Evolutionary conservation across 2,888 invertebrate genomes (phyloP).

Genomic region (Onchidella celtica): DNA sequence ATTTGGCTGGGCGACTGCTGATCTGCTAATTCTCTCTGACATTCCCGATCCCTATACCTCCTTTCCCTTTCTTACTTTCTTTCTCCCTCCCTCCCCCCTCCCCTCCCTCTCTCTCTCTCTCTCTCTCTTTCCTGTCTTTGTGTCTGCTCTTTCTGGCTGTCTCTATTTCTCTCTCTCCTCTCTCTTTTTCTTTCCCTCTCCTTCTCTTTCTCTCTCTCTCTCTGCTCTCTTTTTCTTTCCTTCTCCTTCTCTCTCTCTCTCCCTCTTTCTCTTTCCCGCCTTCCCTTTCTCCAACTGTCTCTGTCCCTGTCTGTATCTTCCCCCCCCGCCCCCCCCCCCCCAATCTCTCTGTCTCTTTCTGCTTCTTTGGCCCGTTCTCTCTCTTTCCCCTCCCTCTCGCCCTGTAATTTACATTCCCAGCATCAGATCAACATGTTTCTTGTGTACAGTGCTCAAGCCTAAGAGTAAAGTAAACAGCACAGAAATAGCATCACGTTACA

Average conservation of each 20-base stretch:
- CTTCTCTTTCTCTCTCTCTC: neutral
- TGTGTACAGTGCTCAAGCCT: neutral
- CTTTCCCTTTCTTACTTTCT: constrained; percentile 3
- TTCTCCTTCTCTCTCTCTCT: neutral
- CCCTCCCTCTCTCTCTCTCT: constrained; percentile 18
- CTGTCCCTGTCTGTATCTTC: neutral
- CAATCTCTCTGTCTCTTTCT: constrained; percentile 4
- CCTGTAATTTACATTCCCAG: neutral
- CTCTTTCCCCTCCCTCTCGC: neutral
- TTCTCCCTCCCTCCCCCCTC: neutral
- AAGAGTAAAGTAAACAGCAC: neutral
- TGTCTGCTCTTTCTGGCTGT: neutral
- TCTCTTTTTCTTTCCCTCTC: neutral
- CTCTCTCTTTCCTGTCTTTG: neutral
- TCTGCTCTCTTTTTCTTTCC: neutral
- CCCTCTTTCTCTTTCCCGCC: neutral
- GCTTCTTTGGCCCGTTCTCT: neutral
- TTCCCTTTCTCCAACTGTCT: neutral
- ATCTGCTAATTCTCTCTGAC: too few species aligned
- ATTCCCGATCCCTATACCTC: too few species aligned
- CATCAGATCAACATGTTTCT: neutral
- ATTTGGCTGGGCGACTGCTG: too few species aligned
- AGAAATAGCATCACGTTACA: too few species aligned
- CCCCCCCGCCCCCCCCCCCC: too few species aligned
- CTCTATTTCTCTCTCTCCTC: neutral